Evolutionary conservation across 2,113 vertebrate genomes (phyloP), one percentile per base, ranked within the genome.

Genomic region (Apistogramma diplotaenia): DNA sequence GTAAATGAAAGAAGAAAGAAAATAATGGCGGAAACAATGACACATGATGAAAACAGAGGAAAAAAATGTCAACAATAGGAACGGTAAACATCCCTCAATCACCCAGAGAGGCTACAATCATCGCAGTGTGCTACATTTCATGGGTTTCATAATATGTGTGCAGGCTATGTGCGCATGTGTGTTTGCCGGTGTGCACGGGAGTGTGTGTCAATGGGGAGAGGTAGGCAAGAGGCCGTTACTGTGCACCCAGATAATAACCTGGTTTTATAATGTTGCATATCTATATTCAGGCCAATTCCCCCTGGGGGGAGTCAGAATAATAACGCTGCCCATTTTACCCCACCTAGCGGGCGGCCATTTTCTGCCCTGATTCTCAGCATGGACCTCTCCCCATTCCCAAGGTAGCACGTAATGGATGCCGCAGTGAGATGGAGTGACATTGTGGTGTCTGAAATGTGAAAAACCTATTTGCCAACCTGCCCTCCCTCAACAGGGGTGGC

Each of bases 251-350:
- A 94, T 94, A 94, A 94, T 94, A 94, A 92, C 94, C 91, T 92
- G 90, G 87, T 93, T 94, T 93, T 93, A 93, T 93, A 94, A 94
- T 94, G 92, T 94, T 94, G 93, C 94, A 94, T 94, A 94, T 94
- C 93, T 94, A 94, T 94, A 94, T 94, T 94, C 94, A 93, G 92
- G 92, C 91, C 94, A 92, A 93, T 93, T 94, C 93, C 92, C 94
- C 92, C 90, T 91, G 86, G 91, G 93, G 92, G 87, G 83, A 88
- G 84, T 76, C 84, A 72, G 91, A 93, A 94, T 94, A 94, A 94
- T 94, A 94, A 94, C 75, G 80, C 88, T 94, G 91, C 89, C 93
- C 94, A 94, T 94, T 94, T 94, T 93, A 93, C 87, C 91, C 90
- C 92, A 92, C 83, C 89, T 85, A 85, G 89, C 57, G 21, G 89